These are phyloP conservation scores for Aeoliscus strigatus DNA, from an alignment of 2,797 vertebrate genomes.

Conservation along the genomic window DNA sequence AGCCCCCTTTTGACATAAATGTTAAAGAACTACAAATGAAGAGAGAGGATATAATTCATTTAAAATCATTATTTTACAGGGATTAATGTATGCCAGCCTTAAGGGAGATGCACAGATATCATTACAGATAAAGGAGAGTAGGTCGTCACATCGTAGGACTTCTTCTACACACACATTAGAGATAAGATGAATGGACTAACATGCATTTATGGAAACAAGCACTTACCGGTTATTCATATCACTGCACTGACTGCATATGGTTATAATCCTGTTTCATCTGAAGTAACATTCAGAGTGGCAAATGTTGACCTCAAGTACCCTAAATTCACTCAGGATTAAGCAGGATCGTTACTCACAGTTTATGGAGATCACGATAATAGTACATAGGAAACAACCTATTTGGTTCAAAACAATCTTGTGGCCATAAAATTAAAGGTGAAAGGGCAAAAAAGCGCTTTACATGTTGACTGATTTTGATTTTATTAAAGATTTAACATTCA, in stretches of 20 bases:
- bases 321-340: slow-evolving; percentile 53
- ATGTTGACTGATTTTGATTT: slow-evolving; percentile 23
- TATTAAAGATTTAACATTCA: slow-evolving; percentile 33
- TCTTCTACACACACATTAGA: slow-evolving; percentile 31
- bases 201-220: slow-evolving; percentile 69
- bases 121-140: slow-evolving; percentile 35
- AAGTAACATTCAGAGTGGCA: slow-evolving; percentile 62
- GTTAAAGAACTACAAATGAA: slow-evolving; percentile 39
- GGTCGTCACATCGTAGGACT: slow-evolving; percentile 29
- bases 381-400: slow-evolving; percentile 48
- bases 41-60: slow-evolving; percentile 16
- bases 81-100: slow-evolving; percentile 25
- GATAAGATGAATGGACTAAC: slow-evolving; percentile 61
- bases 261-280: slow-evolving; percentile 53
- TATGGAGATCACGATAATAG: slow-evolving; percentile 50
- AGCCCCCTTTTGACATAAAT: slow-evolving; percentile 33
- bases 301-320: slow-evolving; percentile 54
- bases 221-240: slow-evolving; percentile 58
- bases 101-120: slow-evolving; percentile 24
- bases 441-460: slow-evolving; percentile 46
- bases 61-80: slow-evolving; percentile 42
- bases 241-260: slow-evolving; percentile 40
- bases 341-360: slow-evolving; percentile 56
- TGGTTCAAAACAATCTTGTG: slow-evolving; percentile 48
- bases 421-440: slow-evolving; percentile 49